Evolutionary conservation across 1,140 invertebrate genomes (phyloP), one percentile per base, ranked within the genome.

Genomic region (Hylaeus volcanicus): DNA sequence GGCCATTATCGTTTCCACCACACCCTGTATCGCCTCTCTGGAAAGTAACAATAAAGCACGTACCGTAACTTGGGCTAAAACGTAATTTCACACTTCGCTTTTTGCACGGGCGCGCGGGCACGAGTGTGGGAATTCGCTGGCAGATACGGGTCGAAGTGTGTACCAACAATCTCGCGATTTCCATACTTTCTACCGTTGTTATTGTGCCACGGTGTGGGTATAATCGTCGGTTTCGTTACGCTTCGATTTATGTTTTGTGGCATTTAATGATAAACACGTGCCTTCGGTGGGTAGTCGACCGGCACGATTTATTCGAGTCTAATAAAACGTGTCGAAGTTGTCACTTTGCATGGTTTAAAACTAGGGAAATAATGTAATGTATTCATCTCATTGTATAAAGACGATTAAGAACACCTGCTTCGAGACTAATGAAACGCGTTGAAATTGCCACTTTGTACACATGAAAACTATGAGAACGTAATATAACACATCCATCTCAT

Each of bases 71-170:
- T 63, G 26, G 39, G 45, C 55, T 12, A 45, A 78, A 78, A 79
- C 5, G n/a, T 72, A 79, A 79, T 72, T 72, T 72, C 51, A 64
- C 69, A 37, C 12, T 55, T 45, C 9, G 48, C 39, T 63, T 11
- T 51, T 60, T 15, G n/a, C 12, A 43, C n/a, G 12, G 11, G 14
- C 26, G 14, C 14, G 15, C 5, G n/a, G n/a, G 5, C n/a, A 51
- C 3, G 37, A 75, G 56, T 74, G 77, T 79, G 71, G 70, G 70
- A 74, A 79, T 65, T 66, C 4, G 58, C 37, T 55, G 79, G n/a
- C 39, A 41, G n/a, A 45, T 43, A 45, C 48, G 26, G 56, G 60
- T 64, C 65, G 12, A 76, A 66, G 1, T 43, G 48, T 65, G 12
- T 26, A 43, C 41, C 70, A n/a, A 72, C 61, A n/a, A 65, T 65